Evolutionary conservation across 2,888 invertebrate genomes (phyloP), one percentile per base, ranked within the genome.

Genomic region (Clivina fossor): DNA sequence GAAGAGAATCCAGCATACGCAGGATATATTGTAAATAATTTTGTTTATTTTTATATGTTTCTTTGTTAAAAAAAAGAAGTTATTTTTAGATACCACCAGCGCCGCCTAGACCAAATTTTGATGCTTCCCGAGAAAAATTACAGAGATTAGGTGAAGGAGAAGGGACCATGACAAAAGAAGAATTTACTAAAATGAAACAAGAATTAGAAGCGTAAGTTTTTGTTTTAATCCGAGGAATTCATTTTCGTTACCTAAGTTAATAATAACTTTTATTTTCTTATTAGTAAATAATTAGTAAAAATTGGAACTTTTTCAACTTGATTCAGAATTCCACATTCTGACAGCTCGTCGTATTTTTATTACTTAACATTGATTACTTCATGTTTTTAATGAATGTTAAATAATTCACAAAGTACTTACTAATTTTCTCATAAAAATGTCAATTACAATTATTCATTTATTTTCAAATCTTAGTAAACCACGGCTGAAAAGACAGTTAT

Each of bases 131-230:
- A 22, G 98, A 99, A 71, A 99, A 99, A 72, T 77, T 99, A 8
- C 98, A 98, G 71, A 88, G 95, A 51, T 80, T 99, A 16, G 98
- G 99, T 0, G 99, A 99, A 74, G 97, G 97, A 0, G 99, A 99
- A 74, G 96, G 97, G 1, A 95, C 95, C 3, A 94, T 99, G 86
- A 98, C 99, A 0, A 88, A 95, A 66, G 99, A 99, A 71, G 99
- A 99, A 75, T 99, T 98, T 73, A 86, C 88, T 50, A 99, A 99
- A 78, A 99, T 99, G 98, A 99, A 99, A 75, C 93, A 96, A 69
- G 99, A 99, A 74, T 76, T 99, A 20, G 99, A 99, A 78, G 97
- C 96, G 95, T 97, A 74, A 84, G 90, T 81, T 37, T 50, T 44
- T 44, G 49, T 48, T 47, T 13, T 49, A 50, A 54, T 15, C 4